Conservation (phyloP, 2,888 invertebrate species). For the Augochlorella aurata region DNA sequence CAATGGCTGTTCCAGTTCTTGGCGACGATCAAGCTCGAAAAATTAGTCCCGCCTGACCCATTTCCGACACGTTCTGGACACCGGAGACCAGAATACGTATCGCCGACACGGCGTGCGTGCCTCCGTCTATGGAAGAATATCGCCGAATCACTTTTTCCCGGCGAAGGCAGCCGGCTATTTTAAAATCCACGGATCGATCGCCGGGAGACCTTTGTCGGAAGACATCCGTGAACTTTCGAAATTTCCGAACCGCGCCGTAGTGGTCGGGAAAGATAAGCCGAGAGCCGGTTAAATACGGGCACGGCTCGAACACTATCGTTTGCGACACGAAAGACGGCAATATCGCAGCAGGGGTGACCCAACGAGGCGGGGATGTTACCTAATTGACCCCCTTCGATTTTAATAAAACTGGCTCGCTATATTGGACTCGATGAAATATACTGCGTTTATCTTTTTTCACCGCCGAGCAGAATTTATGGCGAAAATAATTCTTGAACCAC, state of each 20-base stretch:
- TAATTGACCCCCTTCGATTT: background rate
- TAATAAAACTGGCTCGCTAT: no score
- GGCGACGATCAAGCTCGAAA: background rate
- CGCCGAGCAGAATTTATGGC: no score
- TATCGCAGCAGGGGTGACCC: background rate
- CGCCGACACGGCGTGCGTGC: background rate
- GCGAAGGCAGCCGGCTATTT: background rate
- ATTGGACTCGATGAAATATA: no score
- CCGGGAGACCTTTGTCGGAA: conserved; percentile 1
- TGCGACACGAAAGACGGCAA: conserved; percentile 3
- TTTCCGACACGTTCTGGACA: background rate
- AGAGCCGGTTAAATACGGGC: background rate
- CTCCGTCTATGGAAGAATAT: background rate
- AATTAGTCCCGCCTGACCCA: background rate
- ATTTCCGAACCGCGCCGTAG: background rate
- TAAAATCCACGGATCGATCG: background rate
- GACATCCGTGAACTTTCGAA: conserved; percentile 13
- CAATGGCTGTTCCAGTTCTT: background rate
- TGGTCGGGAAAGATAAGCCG: conserved; percentile 5
- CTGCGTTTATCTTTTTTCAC: no score
- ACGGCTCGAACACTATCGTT: conserved; percentile 4
- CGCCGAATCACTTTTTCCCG: background rate
- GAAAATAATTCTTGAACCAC: no score
- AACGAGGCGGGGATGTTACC: background rate
- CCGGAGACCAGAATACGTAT: no score